Percentiles rank a stretch among this genome's conserved stretches.
Evolutionary conservation across 2,888 invertebrate species (phyloP).

Genomic region (Charanyca ferruginea): DNA sequence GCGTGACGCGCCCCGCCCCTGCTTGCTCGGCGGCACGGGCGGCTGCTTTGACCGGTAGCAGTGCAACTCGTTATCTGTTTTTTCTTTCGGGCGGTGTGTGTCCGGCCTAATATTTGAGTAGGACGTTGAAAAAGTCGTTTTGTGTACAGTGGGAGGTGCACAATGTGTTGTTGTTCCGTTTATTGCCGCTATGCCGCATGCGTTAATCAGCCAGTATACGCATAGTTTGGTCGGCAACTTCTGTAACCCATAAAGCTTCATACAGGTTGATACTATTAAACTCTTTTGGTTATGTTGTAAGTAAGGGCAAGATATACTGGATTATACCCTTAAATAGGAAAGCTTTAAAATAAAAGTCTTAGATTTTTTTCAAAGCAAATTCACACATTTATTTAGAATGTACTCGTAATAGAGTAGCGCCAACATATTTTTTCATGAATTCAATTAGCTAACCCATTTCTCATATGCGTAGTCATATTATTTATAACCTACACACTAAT

Average conservation of each 20-base stretch:
- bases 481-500: constrained; percentile 48
- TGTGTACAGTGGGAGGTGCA: constrained; percentile 83
- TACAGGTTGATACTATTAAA: constrained; percentile 18
- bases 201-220: constrained; percentile 60
- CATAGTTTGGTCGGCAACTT: constrained; percentile 49
- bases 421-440: constrained; percentile 30
- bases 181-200: constrained; percentile 72
- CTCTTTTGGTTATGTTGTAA: neutral
- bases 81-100: constrained; percentile 84
- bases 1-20: constrained; percentile 90
- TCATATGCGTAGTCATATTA: constrained; percentile 42
- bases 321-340: neutral
- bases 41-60: constrained; percentile 88
- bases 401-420: neutral
- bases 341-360: too few relatives aligned
- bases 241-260: constrained; percentile 9
- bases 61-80: constrained; percentile 87
- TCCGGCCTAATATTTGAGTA: constrained; percentile 88
- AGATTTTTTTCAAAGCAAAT: neutral
- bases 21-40: constrained; percentile 80
- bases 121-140: constrained; percentile 84
- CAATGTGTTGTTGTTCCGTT: constrained; percentile 75
- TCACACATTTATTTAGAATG: neutral
- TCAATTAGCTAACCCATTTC: constrained; percentile 45
- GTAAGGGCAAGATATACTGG: neutral